Base-by-base conservation (phyloP, 1,140 invertebrate genomes). In the Nautilus pompilius region DNA sequence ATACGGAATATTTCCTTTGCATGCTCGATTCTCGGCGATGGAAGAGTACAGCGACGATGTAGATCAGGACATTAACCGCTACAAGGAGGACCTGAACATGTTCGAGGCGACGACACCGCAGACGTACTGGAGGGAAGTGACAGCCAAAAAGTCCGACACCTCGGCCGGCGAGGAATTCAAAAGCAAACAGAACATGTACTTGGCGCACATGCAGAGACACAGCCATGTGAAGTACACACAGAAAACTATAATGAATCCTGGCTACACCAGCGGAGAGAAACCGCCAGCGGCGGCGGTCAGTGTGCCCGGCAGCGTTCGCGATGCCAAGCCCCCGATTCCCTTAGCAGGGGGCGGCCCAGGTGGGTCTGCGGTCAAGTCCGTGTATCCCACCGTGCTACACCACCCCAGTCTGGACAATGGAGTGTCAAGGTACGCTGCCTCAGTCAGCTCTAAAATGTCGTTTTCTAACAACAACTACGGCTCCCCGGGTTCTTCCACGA, bases 11-110 rank as follows among this genome's bases (percentile, higher is more conserved):
- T n/a, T n/a, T n/a, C n/a, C n/a, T n/a, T n/a, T n/a, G n/a, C n/a
- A n/a, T n/a, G n/a, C n/a, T 28, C 33, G 29, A 49, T 49, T 60
- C 29, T 28, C 34, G 24, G 63, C 58, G 53, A 71, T 71, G 69
- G 65, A 63, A 60, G 36, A 61, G 17, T 75, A 64, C 66, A 65
- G 63, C 45, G 73, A 77, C 17, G 72, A 69, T 8, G 32, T 70
- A 46, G 67, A 73, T 45, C 66, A 71, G 28, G 75, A 75, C 61
- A 66, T 72, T 30, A 70, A 66, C 29, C 62, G 71, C 33, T 67
- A 72, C 65, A 68, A 71, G 51, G 72, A 75, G 54, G 75, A 75
- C 65, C 62, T 75, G 26, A 72, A 65, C 58, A 57, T 75, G 45
- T 77, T 77, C 61, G 73, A 75, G 65, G 73, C 72, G 59, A 67